Evolutionary conservation across 2,888 invertebrate species (phyloP).

Genomic region (Himalopsyche japonica): DNA sequence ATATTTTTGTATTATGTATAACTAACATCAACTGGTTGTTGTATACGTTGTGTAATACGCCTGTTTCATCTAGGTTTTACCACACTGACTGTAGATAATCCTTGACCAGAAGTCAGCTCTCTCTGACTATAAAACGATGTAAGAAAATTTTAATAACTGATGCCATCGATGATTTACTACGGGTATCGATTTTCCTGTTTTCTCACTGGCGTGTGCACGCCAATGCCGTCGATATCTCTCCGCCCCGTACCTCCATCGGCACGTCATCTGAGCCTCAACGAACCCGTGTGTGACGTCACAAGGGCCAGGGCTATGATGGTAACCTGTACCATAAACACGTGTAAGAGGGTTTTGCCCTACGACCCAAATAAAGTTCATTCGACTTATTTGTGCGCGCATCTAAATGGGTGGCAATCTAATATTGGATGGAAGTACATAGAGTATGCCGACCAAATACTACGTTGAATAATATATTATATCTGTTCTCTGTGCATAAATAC

Average conservation of each 20-base stretch:
- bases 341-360: slow-evolving; percentile 36
- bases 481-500: background rate
- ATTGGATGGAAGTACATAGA: slow-evolving; percentile 6
- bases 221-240: background rate
- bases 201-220: background rate
- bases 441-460: background rate
- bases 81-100: no score
- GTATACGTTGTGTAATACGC: no score
- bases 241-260: background rate
- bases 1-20: no score
- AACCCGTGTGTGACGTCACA: slow-evolving; percentile 14
- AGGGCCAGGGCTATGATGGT: slow-evolving; percentile 12
- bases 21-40: no score
- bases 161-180: no score
- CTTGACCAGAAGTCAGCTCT: no score
- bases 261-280: background rate
- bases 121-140: no score
- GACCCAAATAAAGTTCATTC: slow-evolving; percentile 40
- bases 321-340: slow-evolving; percentile 30
- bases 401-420: slow-evolving; percentile 33
- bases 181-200: background rate
- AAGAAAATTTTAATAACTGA: no score
- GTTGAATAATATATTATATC: background rate
- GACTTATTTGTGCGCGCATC: slow-evolving; percentile 33
- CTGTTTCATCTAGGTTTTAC: no score